phyloP scores from a whole-genome alignment of 2,113 vertebrate species.

The Pluvialis apricaria region DNA sequence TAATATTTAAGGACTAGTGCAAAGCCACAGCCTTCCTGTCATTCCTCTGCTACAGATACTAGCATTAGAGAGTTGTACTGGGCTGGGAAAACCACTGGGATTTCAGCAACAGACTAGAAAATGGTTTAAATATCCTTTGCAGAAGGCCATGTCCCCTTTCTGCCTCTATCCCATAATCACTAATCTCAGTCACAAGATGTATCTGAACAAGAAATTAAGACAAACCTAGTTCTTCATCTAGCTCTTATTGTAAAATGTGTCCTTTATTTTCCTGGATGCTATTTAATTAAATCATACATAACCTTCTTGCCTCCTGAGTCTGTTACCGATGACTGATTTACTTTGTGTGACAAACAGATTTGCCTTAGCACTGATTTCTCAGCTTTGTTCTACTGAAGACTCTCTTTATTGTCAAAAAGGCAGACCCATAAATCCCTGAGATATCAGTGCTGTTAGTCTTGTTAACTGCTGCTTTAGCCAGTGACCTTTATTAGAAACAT shows the following conservation, averaged over 20 bases:
- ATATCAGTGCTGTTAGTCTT: neutral
- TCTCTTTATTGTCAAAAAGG: neutral
- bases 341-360: neutral
- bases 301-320: neutral
- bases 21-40: neutral
- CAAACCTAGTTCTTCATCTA: neutral
- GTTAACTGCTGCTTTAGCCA: neutral
- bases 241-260: neutral
- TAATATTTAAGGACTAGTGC: neutral
- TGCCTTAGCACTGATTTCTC: neutral
- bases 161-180: neutral
- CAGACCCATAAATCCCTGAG: neutral
- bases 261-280: neutral
- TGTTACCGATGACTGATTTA: neutral
- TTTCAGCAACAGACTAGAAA: neutral
- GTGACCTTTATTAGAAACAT: neutral
- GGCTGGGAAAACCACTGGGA: neutral
- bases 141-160: neutral
- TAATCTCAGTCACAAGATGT: neutral
- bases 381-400: neutral
- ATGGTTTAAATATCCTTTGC: neutral
- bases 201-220: neutral
- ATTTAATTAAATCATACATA: neutral
- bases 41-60: neutral
- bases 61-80: neutral